A percentile compares a stretch with the other conserved stretches of the same genome.
Evolutionary conservation across 2,113 vertebrate species (phyloP).

Genomic region (Oryzias curvinotus): DNA sequence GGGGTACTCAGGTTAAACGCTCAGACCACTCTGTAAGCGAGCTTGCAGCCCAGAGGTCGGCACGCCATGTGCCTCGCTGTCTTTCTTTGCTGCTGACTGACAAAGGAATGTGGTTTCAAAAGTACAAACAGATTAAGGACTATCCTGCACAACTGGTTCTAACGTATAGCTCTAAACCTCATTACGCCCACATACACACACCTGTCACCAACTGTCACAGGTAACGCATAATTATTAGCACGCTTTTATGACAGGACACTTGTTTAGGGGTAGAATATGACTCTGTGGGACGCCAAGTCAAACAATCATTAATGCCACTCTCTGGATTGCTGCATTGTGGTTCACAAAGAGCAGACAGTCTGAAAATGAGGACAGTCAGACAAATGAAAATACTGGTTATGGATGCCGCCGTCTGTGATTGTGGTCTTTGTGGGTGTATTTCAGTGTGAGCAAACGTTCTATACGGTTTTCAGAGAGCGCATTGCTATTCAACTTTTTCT

Average conservation of each 20-base stretch:
- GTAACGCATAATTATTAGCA: slow-evolving; percentile 27
- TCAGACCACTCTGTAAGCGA: slow-evolving; percentile 43
- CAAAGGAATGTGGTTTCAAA: slow-evolving; percentile 31
- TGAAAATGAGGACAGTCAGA: slow-evolving; percentile 39
- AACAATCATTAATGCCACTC: not conserved
- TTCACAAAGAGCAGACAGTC: slow-evolving; percentile 6
- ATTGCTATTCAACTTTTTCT: too few relatives aligned
- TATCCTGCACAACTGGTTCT: slow-evolving; percentile 45
- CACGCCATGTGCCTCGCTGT: slow-evolving; percentile 18
- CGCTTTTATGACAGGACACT: slow-evolving; percentile 4
- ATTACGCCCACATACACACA: slow-evolving; percentile 1
- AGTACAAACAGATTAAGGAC: slow-evolving; percentile 36
- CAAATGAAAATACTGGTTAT: slow-evolving; percentile 10
- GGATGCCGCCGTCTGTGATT: not conserved
- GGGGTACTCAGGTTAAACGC: slow-evolving; percentile 60
- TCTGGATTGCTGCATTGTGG: not conserved
- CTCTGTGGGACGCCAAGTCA: slow-evolving; percentile 16
- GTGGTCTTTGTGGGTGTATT: not conserved
- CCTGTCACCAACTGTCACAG: slow-evolving; percentile 21
- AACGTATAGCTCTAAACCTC: slow-evolving; percentile 11
- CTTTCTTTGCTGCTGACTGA: slow-evolving; percentile 28
- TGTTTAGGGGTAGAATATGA: slow-evolving; percentile 12
- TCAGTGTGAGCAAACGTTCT: not conserved
- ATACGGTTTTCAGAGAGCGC: not conserved
- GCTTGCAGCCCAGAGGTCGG: slow-evolving; percentile 29